A percentile compares a stretch with the other conserved stretches of the same genome.
Conservation (phyloP, 2,797 vertebrate genomes). For the Oreonectes daqikongensis region DNA sequence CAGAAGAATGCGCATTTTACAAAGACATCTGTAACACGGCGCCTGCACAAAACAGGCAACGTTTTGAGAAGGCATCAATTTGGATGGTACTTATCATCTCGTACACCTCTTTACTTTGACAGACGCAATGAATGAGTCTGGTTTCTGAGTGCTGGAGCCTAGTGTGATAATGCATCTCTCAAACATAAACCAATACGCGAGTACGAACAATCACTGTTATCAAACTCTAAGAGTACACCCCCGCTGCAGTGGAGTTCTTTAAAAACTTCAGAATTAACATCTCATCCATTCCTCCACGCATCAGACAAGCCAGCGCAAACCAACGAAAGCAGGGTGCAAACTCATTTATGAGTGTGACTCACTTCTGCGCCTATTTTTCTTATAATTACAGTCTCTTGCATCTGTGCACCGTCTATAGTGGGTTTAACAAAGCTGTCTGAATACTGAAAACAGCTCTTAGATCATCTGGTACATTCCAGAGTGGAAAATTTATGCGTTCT, state of each 20-base stretch:
- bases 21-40: constrained; percentile 45
- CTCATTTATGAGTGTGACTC: not conserved
- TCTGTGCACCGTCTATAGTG: not conserved
- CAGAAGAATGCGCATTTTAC: constrained; percentile 56
- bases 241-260: not conserved
- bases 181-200: not conserved
- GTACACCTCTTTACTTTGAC: not conserved
- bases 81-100: not conserved
- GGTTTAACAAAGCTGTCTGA: constrained; percentile 26
- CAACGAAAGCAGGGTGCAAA: not conserved
- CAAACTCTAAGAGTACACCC: constrained; percentile 1
- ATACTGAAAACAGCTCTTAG: constrained; percentile 51
- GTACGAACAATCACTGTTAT: constrained; percentile 2
- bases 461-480: constrained; percentile 65
- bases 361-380: constrained; percentile 3
- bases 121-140: not conserved
- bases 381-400: not conserved
- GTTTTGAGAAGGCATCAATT: constrained; percentile 1
- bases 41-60: not conserved
- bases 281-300: not conserved
- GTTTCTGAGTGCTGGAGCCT: not conserved
- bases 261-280: constrained; percentile 5
- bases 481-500: constrained; percentile 70
- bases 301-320: constrained; percentile 2
- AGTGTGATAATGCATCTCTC: constrained; percentile 2